Evolutionary conservation across 2,888 invertebrate genomes (phyloP), one percentile per base, ranked within the genome.

Genomic region (Tenthredo distinguenda): DNA sequence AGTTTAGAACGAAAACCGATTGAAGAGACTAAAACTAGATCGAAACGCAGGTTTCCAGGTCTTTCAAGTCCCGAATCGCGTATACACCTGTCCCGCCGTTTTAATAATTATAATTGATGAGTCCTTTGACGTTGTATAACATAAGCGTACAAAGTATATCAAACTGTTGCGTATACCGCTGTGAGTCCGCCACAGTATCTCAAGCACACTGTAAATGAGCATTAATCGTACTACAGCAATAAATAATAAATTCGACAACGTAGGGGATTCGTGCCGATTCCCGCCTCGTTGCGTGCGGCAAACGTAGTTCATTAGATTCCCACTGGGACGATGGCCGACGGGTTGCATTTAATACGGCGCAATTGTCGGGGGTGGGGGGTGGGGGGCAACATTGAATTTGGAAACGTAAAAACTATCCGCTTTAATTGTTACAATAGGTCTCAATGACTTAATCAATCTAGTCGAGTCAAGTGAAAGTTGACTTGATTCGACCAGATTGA

Each of bases 331-430:
- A 26, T 50, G 76, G 10, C 50, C 47, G 4, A 55, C 55, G 55
- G 77, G 77, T 55, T 77, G 77, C 50, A 40, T 77, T 47, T 21
- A 31, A 77, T 55, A 55, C 77, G 74, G 74, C 74, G 74, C 26
- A 4, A 12, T 43, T 40, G 5, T 74, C 1, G 40, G 9, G 12
- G 7, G 26, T 26, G 26, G 26, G 1, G 26, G 26, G 26, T 26
- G 2, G 9, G 12, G 7, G 6, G 15, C 40, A 0, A 10, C n/a
- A 74, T 9, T 55, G n/a, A 7, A 50, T 9, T 50, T 77, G n/a
- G 31, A 77, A 31, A 50, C 31, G 50, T 9, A 31, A 76, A 76
- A 76, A 43, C 47, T 37, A 71, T 34, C 15, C 6, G 55, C 4
- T n/a, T 26, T 9, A 62, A 62, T 62, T 62, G 4, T 71, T 37